Evolutionary conservation across 2,113 vertebrate species (phyloP), one percentile per base, ranked within the genome.

Genomic region (Nannobrachium achirus): DNA sequence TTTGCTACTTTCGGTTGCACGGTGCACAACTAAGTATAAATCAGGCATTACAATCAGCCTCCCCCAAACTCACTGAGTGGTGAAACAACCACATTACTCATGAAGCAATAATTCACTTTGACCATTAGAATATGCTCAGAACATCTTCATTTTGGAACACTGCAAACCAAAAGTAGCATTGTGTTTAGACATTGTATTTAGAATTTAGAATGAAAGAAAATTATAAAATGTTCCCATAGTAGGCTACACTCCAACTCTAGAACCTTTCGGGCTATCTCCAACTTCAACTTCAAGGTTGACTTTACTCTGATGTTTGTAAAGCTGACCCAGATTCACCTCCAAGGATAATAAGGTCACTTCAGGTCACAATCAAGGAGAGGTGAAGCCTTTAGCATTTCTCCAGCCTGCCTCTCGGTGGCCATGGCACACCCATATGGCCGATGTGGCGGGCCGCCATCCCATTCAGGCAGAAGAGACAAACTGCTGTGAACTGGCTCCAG

Each of bases 391-490:
- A 66, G 15, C 41, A 46, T 60, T 73, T 75, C 56, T 55, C 56
- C 6, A 50, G 25, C 7, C n/a, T 18, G 7, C 41, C 68, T 63
- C 18, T 61, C 1, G 55, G 48, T 49, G 71, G 44, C 33, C 52
- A 11, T 5, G 18, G 25, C 6, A 44, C 39, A 19, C 10, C 90
- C 68, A 95, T 88, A 82, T 76, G 92, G 79, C 92, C 94, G 65
- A 94, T 81, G 73, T 95, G 93, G 66, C 93, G 87, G 40, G 94
- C 94, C 0, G 93, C 93, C 79, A 92, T 81, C 19, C 92, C 93
- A 0, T 93, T 95, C 6, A 96, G 89, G 84, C 94, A 94, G 80
- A 95, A 92, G 78, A 96, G 93, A 76, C 93, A 94, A 18, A 90
- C 89, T 9, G 93, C 86, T 0, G 89, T 62, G 50, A 94, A 93